phyloP scores from a whole-genome alignment of 2,797 vertebrate genomes.

The Chaenodraco wilsoni region DNA sequence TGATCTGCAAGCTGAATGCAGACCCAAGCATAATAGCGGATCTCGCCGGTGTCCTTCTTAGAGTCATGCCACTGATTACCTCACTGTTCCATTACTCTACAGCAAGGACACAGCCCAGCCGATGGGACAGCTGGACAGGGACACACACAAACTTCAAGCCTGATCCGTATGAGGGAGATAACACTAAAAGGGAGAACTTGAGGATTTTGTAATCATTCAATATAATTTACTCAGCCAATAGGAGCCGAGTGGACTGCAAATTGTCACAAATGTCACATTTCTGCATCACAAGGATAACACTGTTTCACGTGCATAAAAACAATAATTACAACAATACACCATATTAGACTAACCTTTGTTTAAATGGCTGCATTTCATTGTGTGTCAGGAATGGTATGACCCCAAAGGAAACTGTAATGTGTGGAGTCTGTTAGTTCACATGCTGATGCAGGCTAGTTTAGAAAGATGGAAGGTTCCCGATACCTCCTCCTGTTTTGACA shows the following conservation, averaged over 20 bases:
- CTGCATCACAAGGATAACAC: background rate
- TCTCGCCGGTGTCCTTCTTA: slow-evolving; percentile 71
- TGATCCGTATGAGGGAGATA: slow-evolving; percentile 41
- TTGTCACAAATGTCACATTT: background rate
- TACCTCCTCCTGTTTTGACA: slow-evolving; percentile 91
- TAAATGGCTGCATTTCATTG: background rate
- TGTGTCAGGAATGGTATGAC: background rate
- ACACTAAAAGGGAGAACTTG: slow-evolving; percentile 39
- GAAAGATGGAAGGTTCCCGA: slow-evolving; percentile 29
- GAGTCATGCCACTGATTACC: slow-evolving; percentile 72
- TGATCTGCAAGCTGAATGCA: slow-evolving; percentile 77
- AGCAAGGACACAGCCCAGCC: slow-evolving; percentile 48
- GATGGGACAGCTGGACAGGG: slow-evolving; percentile 55
- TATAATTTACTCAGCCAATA: slow-evolving; percentile 49
- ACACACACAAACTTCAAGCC: slow-evolving; percentile 34
- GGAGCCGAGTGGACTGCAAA: slow-evolving; percentile 17
- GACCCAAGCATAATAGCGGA: slow-evolving; percentile 82
- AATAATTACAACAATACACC: background rate
- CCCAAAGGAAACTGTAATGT: too few species aligned
- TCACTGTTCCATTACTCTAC: slow-evolving; percentile 39
- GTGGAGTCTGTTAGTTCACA: too few species aligned
- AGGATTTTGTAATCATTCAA: slow-evolving; percentile 48
- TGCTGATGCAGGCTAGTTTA: too few species aligned
- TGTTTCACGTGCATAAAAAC: background rate
- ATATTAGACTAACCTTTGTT: background rate